phyloP scores from a whole-genome alignment of 2,888 invertebrate species.

The Neocrepidodera transversa region DNA sequence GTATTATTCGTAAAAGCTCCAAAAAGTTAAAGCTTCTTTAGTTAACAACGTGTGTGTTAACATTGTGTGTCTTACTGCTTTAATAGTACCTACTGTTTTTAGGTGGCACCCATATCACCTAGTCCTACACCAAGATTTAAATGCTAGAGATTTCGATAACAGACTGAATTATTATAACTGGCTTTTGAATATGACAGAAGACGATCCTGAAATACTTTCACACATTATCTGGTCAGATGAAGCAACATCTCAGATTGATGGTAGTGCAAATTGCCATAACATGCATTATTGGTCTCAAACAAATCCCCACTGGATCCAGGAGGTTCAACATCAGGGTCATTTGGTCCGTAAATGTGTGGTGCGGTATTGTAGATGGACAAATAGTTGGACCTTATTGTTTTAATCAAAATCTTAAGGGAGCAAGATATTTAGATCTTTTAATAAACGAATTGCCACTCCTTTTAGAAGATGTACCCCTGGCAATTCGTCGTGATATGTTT shows the following conservation, averaged over 20 bases:
- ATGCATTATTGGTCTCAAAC: slow-evolving; percentile 42
- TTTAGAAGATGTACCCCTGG: not conserved
- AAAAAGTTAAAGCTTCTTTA: no score
- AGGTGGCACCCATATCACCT: no score
- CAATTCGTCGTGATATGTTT: not conserved
- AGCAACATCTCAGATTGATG: no score
- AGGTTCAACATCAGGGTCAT: slow-evolving; percentile 22
- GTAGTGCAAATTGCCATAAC: slow-evolving; percentile 42
- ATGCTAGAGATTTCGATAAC: no score
- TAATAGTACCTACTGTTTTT: no score
- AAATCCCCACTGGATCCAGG: slow-evolving; percentile 45
- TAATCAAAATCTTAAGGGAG: not conserved
- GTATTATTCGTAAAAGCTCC: no score
- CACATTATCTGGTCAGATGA: no score
- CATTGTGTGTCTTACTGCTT: no score
- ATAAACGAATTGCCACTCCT: not conserved
- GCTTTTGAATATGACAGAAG: not conserved
- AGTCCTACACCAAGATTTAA: no score
- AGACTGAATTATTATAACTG: no score
- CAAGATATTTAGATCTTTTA: not conserved
- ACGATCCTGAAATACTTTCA: no score
- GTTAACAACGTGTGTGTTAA: no score
- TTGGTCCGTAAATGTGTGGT: slow-evolving; percentile 12
- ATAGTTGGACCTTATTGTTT: not conserved
- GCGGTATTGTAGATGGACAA: not conserved